Percentiles rank a stretch among this genome's conserved stretches.
Evolutionary conservation across 2,797 vertebrate species (phyloP).

Genomic region (Peromyscus melanophrys): DNA sequence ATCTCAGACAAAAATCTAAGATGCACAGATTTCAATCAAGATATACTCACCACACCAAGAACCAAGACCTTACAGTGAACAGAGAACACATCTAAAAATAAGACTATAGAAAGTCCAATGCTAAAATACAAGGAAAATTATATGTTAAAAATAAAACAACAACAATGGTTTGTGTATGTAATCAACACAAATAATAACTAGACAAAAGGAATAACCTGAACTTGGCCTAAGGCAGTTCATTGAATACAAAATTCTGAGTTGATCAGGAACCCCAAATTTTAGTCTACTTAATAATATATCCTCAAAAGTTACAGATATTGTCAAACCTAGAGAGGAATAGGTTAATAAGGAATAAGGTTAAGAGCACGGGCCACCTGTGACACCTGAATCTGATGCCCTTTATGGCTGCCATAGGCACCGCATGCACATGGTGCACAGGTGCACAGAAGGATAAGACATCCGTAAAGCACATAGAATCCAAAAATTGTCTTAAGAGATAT

Average conservation of each 20-base stretch:
- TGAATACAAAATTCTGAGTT: slow-evolving; percentile 6
- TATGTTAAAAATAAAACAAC: not conserved
- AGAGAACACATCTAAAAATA: not conserved
- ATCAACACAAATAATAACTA: not conserved
- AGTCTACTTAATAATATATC: not conserved
- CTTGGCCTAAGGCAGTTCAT: not conserved
- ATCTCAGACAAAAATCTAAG: not conserved
- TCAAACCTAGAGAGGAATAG: not conserved
- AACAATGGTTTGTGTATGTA: not conserved
- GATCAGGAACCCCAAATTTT: slow-evolving; percentile 36
- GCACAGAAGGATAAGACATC: not conserved
- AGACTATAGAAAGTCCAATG: not conserved
- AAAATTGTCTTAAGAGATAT: not conserved
- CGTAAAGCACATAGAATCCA: not conserved
- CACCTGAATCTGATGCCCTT: not conserved
- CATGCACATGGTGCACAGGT: too few relatives aligned
- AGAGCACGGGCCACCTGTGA: too few relatives aligned
- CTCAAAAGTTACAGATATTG: slow-evolving; percentile 18
- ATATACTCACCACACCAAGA: not conserved
- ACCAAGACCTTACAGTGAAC: not conserved
- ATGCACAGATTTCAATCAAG: not conserved
- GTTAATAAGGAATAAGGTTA: not conserved
- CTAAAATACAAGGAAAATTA: not conserved
- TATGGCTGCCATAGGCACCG: too few relatives aligned
- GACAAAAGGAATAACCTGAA: not conserved